A percentile compares a stretch with the other conserved stretches of the same genome.
These are phyloP conservation scores for Papilio gigon DNA, from an alignment of 2,888 invertebrate genomes.

Conservation along the genomic window DNA sequence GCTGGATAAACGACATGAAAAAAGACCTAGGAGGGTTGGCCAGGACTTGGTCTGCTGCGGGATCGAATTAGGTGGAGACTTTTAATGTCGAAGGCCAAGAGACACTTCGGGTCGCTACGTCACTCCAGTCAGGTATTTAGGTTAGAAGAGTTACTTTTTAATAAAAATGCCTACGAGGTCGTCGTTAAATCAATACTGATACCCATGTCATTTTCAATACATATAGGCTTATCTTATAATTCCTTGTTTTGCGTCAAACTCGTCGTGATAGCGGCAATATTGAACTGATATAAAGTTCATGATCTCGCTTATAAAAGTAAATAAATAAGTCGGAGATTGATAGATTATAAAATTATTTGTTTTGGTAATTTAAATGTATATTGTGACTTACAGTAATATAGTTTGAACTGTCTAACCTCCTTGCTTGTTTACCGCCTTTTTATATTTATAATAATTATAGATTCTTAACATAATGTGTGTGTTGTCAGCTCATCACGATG, in stretches of 20 bases:
- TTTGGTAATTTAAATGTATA: background rate
- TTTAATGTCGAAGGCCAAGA: no score
- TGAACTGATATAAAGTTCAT: constrained; percentile 19
- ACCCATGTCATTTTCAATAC: background rate
- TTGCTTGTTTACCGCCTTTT: background rate
- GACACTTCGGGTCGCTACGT: no score
- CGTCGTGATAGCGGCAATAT: constrained; percentile 12
- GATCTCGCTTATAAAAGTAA: constrained; percentile 30
- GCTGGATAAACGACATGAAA: no score
- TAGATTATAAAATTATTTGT: constrained; percentile 10
- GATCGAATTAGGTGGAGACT: no score
- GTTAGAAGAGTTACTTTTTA: background rate
- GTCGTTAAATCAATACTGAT: constrained; percentile 38
- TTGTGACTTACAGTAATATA: background rate
- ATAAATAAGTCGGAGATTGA: constrained; percentile 22
- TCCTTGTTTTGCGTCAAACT: constrained; percentile 32
- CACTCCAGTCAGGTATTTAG: no score
- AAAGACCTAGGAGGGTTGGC: no score
- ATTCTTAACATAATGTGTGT: background rate
- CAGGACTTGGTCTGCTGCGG: no score
- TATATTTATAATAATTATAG: background rate
- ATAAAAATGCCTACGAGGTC: constrained; percentile 3
- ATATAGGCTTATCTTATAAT: constrained; percentile 27
- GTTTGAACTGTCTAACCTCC: background rate
- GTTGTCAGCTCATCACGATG: no score